A percentile compares a stretch with the other conserved stretches of the same genome.
These are phyloP conservation scores for Baronia brevicornis DNA, from an alignment of 2,888 invertebrate genomes.

Conservation along the genomic window DNA sequence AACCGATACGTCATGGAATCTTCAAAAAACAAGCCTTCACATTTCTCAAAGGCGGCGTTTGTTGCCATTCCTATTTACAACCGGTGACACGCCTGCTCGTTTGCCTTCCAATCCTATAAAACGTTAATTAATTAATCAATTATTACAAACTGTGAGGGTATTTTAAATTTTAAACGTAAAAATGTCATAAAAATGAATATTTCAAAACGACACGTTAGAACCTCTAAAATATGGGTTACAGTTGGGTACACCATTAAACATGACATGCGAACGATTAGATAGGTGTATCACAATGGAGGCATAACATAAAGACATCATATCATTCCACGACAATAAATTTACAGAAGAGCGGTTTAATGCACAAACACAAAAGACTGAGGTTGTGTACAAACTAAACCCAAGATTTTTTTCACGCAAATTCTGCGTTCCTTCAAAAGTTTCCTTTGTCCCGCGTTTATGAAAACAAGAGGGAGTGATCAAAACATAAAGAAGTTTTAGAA, in stretches of 20 bases:
- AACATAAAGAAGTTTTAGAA: conserved; percentile 35
- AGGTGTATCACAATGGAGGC: conserved; percentile 62
- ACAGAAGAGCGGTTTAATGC: conserved; percentile 63
- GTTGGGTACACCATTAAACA: conserved; percentile 45
- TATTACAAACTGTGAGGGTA: too few relatives aligned
- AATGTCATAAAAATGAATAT: conserved; percentile 9
- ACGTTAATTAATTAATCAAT: too few relatives aligned
- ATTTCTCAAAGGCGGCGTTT: too few relatives aligned
- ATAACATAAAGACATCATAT: conserved; percentile 73
- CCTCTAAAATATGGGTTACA: conserved; percentile 24
- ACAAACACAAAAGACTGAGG: conserved; percentile 58
- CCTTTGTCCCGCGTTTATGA: conserved; percentile 54
- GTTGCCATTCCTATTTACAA: too few relatives aligned
- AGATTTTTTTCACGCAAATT: conserved; percentile 53
- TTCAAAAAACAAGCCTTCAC: too few relatives aligned
- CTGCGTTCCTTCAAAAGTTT: conserved; percentile 30
- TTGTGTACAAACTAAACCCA: conserved; percentile 46
- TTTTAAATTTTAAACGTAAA: conserved; percentile 1
- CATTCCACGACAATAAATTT: conserved; percentile 70
- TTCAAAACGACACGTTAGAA: conserved; percentile 12
- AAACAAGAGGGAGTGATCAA: conserved; percentile 71
- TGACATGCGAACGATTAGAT: conserved; percentile 66
- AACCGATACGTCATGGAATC: too few relatives aligned
- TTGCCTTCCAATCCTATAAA: too few relatives aligned
- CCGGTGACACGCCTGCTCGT: too few relatives aligned